These are phyloP conservation scores for Caradrina clavipalpis DNA, from an alignment of 2,888 invertebrate species.

Conservation along the genomic window DNA sequence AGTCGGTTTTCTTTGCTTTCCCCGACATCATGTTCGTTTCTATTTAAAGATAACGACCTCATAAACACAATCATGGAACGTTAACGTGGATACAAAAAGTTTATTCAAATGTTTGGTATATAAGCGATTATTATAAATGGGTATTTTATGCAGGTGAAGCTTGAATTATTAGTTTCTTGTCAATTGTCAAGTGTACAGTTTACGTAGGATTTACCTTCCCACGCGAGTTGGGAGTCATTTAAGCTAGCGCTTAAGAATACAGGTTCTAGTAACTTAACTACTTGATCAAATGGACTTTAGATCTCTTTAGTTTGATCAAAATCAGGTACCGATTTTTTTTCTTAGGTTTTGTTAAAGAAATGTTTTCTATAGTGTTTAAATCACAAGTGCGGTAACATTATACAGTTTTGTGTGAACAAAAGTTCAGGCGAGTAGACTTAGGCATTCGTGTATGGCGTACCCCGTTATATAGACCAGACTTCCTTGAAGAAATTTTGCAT, in stretches of 20 bases:
- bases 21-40: slow-evolving; percentile 48
- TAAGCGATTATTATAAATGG: slow-evolving; percentile 30
- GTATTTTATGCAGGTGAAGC: slow-evolving; percentile 9
- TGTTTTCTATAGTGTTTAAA: not conserved
- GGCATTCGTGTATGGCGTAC: slow-evolving; percentile 61
- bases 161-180: slow-evolving; percentile 18
- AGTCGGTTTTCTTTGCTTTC: slow-evolving; percentile 50
- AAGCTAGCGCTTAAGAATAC: slow-evolving; percentile 22
- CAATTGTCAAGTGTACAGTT: slow-evolving; percentile 22
- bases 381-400: slow-evolving; percentile 18
- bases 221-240: slow-evolving; percentile 26
- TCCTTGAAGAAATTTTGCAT: slow-evolving; percentile 79
- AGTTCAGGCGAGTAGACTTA: slow-evolving; percentile 33
- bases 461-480: slow-evolving; percentile 75
- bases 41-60: slow-evolving; percentile 54
- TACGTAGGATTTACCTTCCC: slow-evolving; percentile 45
- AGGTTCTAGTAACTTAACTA: slow-evolving; percentile 15
- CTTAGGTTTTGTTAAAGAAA: not conserved
- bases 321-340: not conserved
- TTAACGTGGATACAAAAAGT: slow-evolving; percentile 34
- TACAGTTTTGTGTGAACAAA: slow-evolving; percentile 23
- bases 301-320: not conserved
- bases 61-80: slow-evolving; percentile 49
- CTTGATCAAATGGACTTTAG: slow-evolving; percentile 17
- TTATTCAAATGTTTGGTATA: slow-evolving; percentile 26